Conservation (phyloP, 2,888 invertebrate species). For the Leucoma salicis region DNA sequence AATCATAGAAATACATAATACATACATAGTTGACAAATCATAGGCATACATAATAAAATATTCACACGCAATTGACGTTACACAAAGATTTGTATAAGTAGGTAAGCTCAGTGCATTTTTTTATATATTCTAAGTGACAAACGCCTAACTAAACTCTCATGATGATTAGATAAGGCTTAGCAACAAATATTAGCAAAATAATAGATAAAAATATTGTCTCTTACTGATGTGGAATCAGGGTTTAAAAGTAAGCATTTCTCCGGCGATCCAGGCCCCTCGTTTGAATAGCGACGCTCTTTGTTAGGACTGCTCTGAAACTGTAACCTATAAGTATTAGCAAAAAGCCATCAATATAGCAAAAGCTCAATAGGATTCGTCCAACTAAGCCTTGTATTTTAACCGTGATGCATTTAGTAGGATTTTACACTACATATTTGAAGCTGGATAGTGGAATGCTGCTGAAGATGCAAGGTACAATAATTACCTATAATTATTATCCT, state of each 20-base stretch:
- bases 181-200: slow-evolving; percentile 20
- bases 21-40: too few relatives aligned
- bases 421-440: not conserved
- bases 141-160: slow-evolving; percentile 20
- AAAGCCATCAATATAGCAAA: slow-evolving; percentile 33
- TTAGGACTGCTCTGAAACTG: slow-evolving; percentile 78
- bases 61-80: too few relatives aligned
- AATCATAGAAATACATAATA: too few relatives aligned
- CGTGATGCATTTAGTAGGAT: not conserved
- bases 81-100: slow-evolving; percentile 11
- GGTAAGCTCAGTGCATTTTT: not conserved
- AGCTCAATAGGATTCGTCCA: slow-evolving; percentile 29
- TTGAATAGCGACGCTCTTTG: slow-evolving; percentile 74
- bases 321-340: slow-evolving; percentile 59
- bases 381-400: not conserved
- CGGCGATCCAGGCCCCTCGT: slow-evolving; percentile 69
- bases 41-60: too few relatives aligned
- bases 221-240: slow-evolving; percentile 79
- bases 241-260: slow-evolving; percentile 80
- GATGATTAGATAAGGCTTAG: slow-evolving; percentile 4
- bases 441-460: not conserved
- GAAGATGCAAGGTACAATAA: not conserved
- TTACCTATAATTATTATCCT: not conserved
- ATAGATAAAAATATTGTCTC: slow-evolving; percentile 37
- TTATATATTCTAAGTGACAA: not conserved